A percentile compares a stretch with the other conserved stretches of the same genome.
Evolutionary conservation across 35 echinoderm and acorn worm genomes (phyloP).

Genomic region (Stichopus chloronotus): DNA sequence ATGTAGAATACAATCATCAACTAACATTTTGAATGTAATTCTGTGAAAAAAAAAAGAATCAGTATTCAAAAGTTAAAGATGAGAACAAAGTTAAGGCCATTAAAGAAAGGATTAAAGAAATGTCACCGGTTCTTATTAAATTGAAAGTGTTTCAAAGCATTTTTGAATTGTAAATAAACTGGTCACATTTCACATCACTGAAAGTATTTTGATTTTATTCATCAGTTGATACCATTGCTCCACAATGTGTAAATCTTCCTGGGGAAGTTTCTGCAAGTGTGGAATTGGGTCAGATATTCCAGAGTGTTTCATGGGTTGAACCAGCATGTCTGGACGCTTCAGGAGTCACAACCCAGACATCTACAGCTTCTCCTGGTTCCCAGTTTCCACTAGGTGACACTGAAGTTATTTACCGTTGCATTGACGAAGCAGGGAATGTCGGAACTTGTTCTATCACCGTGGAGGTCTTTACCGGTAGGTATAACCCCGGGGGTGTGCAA

Average conservation of each 20-base stretch:
- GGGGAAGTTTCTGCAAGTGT: not conserved
- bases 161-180: no score
- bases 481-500: not conserved
- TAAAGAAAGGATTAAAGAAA: no score
- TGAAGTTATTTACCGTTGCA: slow-evolving; percentile 8
- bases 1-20: no score
- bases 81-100: no score
- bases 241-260: not conserved
- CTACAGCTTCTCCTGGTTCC: not conserved
- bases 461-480: slow-evolving; percentile 52
- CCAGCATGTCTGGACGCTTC: slow-evolving; percentile 5
- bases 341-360: not conserved
- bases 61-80: no score
- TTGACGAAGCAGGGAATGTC: slow-evolving; percentile 53
- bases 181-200: no score
- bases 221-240: slow-evolving; percentile 39
- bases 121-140: no score
- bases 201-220: not conserved
- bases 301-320: not conserved
- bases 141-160: no score
- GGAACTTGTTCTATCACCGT: slow-evolving; percentile 61
- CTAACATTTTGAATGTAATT: no score
- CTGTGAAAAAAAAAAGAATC: no score
- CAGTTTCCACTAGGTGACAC: slow-evolving; percentile 8
- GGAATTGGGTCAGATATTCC: not conserved